phyloP scores from a whole-genome alignment of 2,113 vertebrate species.

The Ahaetulla prasina region DNA sequence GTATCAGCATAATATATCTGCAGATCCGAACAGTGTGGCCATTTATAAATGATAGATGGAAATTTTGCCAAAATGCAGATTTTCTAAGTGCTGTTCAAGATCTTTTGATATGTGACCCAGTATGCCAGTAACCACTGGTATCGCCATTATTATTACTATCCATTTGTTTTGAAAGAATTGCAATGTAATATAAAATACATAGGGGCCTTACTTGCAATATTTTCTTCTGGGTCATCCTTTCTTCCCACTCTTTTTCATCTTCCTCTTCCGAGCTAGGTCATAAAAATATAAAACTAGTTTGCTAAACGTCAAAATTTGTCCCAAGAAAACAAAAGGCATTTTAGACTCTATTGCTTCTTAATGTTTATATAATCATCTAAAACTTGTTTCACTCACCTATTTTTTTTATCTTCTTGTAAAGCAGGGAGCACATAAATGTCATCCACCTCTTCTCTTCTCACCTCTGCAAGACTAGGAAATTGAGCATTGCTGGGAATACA shows the following conservation, averaged over 20 bases:
- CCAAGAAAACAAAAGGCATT: background rate
- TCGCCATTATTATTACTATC: background rate
- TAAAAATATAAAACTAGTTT: background rate
- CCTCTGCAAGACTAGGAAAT: conserved; percentile 82
- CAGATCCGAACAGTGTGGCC: background rate
- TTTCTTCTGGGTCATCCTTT: conserved; percentile 65
- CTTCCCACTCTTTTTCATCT: conserved; percentile 76
- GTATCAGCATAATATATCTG: background rate
- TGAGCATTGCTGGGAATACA: conserved; percentile 70
- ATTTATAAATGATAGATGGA: background rate
- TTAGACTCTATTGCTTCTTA: background rate
- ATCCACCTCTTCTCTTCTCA: conserved; percentile 78
- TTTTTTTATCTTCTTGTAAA: conserved; percentile 77
- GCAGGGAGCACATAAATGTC: conserved; percentile 86
- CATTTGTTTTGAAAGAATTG: background rate
- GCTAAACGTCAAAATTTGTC: background rate
- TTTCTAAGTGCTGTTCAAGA: background rate
- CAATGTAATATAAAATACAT: background rate
- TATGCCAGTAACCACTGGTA: background rate
- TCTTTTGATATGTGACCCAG: background rate
- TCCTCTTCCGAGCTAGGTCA: conserved; percentile 81
- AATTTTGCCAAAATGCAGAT: background rate
- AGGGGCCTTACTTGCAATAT: conserved; percentile 75
- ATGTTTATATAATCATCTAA: background rate
- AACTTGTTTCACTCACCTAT: conserved; percentile 70